Evolutionary conservation across 2,888 invertebrate species (phyloP).

Genomic region (Drosophila tripunctata): DNA sequence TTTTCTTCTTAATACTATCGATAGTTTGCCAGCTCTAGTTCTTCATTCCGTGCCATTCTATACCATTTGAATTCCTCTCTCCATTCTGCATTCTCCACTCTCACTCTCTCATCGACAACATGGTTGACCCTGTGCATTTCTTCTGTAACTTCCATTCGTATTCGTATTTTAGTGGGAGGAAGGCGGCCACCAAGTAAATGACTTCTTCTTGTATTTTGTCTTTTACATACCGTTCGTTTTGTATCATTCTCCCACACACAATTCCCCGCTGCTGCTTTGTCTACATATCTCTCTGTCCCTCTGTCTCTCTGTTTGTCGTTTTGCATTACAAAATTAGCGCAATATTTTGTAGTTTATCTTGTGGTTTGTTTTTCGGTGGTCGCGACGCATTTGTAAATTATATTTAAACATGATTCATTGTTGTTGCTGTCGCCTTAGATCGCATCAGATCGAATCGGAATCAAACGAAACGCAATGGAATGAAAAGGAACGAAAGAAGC

Average conservation of each 20-base stretch:
- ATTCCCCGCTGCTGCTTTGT: background rate
- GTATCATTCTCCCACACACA: background rate
- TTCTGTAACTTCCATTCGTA: constrained; percentile 40
- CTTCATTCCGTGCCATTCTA: constrained; percentile 19
- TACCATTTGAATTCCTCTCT: constrained; percentile 16
- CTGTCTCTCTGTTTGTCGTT: background rate
- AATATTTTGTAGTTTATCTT: constrained; percentile 63
- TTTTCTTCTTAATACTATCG: too few species aligned
- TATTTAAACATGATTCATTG: constrained; percentile 64
- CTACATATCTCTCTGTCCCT: background rate
- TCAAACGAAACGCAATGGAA: constrained; percentile 32
- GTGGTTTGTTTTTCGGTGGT: constrained; percentile 44
- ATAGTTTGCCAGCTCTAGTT: too few species aligned
- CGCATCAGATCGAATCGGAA: constrained; percentile 39
- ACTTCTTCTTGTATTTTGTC: constrained; percentile 24
- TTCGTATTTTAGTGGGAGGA: constrained; percentile 19
- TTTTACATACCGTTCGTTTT: constrained; percentile 1
- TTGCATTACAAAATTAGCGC: constrained; percentile 54
- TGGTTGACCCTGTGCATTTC: constrained; percentile 56
- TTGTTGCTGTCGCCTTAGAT: constrained; percentile 28
- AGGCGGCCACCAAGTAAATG: background rate
- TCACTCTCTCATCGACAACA: background rate
- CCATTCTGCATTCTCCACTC: too few species aligned
- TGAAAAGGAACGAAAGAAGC: too few species aligned
- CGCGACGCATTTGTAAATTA: constrained; percentile 58